A percentile compares a stretch with the other conserved stretches of the same genome.
Conservation (phyloP, 2,888 invertebrate species). For the Camponotus fellah region DNA sequence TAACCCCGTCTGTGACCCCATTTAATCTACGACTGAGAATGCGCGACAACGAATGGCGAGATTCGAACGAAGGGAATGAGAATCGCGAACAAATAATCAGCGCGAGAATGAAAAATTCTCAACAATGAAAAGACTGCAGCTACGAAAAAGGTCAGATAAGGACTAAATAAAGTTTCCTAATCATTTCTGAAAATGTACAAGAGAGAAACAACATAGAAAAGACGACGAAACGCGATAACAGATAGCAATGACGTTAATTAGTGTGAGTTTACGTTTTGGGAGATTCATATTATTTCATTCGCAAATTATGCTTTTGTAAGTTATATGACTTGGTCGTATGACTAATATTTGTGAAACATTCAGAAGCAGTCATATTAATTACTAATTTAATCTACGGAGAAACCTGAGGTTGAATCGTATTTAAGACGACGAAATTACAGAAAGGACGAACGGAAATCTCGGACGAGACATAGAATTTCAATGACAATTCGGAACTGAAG, state of each 20-base stretch:
- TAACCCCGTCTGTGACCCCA: conserved; percentile 26
- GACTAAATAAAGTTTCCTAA: conserved; percentile 5
- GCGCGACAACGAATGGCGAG: conserved; percentile 23
- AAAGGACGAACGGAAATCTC: conserved; percentile 4
- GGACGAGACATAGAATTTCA: conserved; percentile 46
- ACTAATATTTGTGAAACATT: conserved; percentile 44
- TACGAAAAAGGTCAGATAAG: neutral
- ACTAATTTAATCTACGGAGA: conserved; percentile 15
- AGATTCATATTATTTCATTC: conserved; percentile 22
- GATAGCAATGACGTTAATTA: conserved; percentile 14
- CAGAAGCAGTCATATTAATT: conserved; percentile 39
- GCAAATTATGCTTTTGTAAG: conserved; percentile 29
- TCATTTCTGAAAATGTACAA: neutral
- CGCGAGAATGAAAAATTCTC: neutral
- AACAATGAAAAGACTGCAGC: neutral
- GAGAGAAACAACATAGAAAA: neutral
- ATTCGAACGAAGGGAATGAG: conserved; percentile 2
- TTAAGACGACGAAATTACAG: conserved; percentile 35
- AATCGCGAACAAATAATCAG: conserved; percentile 24
- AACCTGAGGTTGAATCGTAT: conserved; percentile 26
- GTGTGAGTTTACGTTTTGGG: conserved; percentile 8
- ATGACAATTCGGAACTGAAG: conserved; percentile 41
- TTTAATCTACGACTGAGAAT: conserved; percentile 29
- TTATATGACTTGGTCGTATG: neutral
- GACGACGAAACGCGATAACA: neutral